phyloP scores from a whole-genome alignment of 2,888 invertebrate species.

The Ceriagrion tenellum region DNA sequence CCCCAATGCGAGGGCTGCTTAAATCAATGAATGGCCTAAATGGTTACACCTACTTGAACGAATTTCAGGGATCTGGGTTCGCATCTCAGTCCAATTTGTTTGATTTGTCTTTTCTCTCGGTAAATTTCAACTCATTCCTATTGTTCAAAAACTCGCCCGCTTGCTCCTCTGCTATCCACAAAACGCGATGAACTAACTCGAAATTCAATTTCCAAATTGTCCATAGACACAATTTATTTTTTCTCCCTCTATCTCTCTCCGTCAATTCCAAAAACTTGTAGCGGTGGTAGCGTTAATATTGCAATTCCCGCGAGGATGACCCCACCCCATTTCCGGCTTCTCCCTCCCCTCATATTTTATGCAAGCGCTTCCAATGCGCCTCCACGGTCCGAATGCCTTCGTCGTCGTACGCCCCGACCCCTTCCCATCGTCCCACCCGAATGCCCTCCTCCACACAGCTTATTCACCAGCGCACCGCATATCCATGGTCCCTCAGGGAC shows the following conservation, averaged over 20 bases:
- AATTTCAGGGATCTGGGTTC: too few relatives aligned
- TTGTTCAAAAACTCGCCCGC: not conserved
- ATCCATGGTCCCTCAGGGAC: not conserved
- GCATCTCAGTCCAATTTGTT: too few relatives aligned
- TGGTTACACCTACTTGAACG: too few relatives aligned
- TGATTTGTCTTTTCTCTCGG: too few relatives aligned
- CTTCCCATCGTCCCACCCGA: not conserved
- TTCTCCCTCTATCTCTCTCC: not conserved
- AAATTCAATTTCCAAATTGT: constrained; percentile 13
- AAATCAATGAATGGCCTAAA: too few relatives aligned
- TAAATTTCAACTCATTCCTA: too few relatives aligned
- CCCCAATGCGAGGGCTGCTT: too few relatives aligned
- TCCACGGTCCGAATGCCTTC: not conserved
- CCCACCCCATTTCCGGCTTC: not conserved
- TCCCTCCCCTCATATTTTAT: not conserved
- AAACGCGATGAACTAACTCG: not conserved
- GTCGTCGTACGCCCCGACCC: not conserved
- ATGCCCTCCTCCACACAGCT: not conserved
- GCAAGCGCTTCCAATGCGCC: not conserved
- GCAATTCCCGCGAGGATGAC: constrained; percentile 3
- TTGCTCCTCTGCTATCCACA: not conserved
- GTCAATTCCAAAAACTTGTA: not conserved
- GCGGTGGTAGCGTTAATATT: not conserved
- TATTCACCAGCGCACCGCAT: not conserved
- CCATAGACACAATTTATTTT: not conserved